phyloP scores from a whole-genome alignment of 2,888 invertebrate species.

The Cephus pulcher region DNA sequence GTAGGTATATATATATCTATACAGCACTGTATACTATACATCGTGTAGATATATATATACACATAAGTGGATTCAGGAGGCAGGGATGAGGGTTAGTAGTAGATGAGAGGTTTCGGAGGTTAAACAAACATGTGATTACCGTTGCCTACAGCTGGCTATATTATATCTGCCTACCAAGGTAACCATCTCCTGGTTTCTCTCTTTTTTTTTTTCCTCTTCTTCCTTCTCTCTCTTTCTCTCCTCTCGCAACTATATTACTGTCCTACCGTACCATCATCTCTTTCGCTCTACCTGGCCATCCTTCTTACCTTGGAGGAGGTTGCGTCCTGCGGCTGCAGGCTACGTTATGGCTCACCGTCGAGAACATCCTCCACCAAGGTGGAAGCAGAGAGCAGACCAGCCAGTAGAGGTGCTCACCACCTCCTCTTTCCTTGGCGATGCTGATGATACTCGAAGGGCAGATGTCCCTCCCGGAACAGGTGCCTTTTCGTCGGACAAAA shows the following conservation, averaged over 20 bases:
- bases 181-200: constrained; percentile 43
- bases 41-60: not conserved
- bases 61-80: not conserved
- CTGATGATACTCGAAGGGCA: not conserved
- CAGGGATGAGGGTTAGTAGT: constrained; percentile 27
- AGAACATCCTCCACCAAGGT: not conserved
- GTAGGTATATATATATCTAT: not conserved
- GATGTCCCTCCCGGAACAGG: not conserved
- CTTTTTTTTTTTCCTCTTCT: not conserved
- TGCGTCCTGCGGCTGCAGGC: constrained; percentile 8
- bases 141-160: constrained; percentile 65
- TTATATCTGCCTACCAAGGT: constrained; percentile 62
- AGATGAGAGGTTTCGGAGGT: constrained; percentile 66
- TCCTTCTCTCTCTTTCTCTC: constrained; percentile 31
- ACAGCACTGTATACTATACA: not conserved
- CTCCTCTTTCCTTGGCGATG: not conserved
- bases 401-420: not conserved
- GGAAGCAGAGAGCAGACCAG: not conserved
- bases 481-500: not conserved
- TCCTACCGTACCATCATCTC: constrained; percentile 28
- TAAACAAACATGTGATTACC: constrained; percentile 68
- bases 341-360: constrained; percentile 7
- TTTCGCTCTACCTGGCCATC: constrained; percentile 27
- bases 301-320: constrained; percentile 19
- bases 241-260: constrained; percentile 16